These are phyloP conservation scores for Crotalus horridus DNA, from an alignment of 2,113 vertebrate species.

Conservation along the genomic window DNA sequence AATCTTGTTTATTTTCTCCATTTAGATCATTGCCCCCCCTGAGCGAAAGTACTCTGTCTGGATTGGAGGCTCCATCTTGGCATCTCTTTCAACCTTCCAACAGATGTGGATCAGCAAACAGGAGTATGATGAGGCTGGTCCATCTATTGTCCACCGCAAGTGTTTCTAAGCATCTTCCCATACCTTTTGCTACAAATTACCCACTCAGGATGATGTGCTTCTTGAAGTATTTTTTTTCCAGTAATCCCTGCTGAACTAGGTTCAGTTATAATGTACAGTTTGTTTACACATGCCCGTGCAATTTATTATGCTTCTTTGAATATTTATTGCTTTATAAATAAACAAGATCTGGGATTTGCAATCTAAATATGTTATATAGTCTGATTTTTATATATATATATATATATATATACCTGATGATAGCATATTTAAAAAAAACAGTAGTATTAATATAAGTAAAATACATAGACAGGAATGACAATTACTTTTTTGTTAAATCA, in stretches of 20 bases:
- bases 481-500: conserved; percentile 22
- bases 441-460: conserved; percentile 17
- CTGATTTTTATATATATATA: too few species aligned
- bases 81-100: conserved; percentile 87
- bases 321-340: conserved; percentile 92
- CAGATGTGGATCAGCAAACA: conserved; percentile 98
- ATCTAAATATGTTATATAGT: conserved; percentile 42
- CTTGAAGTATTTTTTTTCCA: conserved; percentile 59
- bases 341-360: conserved; percentile 76
- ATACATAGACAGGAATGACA: conserved; percentile 36
- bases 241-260: conserved; percentile 64
- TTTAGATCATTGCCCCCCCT: conserved; percentile 87
- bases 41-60: conserved; percentile 84
- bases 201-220: conserved; percentile 71
- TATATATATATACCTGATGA: neutral
- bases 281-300: conserved; percentile 83
- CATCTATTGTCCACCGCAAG: conserved; percentile 92
- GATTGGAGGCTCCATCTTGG: conserved; percentile 82
- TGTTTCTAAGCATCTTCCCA: conserved; percentile 79
- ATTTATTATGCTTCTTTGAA: conserved; percentile 81
- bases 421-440: conserved; percentile 20
- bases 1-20: conserved; percentile 35
- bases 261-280: conserved; percentile 79
- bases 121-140: conserved; percentile 90
- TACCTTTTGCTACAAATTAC: conserved; percentile 35